These are phyloP conservation scores for Prunella strophiata DNA, from an alignment of 2,797 vertebrate species.

Conservation along the genomic window DNA sequence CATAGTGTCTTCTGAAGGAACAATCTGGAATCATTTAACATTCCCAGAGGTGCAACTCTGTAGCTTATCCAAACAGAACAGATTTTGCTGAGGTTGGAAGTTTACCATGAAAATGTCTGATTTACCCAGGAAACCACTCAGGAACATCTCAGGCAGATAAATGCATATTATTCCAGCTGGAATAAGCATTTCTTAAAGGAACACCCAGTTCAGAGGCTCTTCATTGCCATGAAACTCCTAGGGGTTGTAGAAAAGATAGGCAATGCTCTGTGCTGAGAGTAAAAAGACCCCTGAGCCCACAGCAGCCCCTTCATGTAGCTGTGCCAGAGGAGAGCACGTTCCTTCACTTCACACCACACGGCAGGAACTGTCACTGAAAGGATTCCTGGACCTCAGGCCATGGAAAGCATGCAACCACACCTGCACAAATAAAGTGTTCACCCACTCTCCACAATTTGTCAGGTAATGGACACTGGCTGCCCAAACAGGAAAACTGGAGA, in stretches of 20 bases:
- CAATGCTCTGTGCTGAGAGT: neutral
- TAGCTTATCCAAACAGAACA: constrained; percentile 8
- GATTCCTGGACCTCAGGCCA: neutral
- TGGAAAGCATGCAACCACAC: neutral
- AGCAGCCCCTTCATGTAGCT: neutral
- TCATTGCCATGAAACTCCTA: neutral
- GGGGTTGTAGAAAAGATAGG: neutral
- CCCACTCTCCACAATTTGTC: neutral
- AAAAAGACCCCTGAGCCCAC: neutral
- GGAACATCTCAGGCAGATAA: constrained; percentile 27
- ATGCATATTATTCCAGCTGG: constrained; percentile 8
- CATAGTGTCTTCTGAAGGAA: neutral
- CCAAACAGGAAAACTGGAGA: neutral
- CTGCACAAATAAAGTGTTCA: neutral
- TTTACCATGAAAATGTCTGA: neutral
- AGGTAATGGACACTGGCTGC: neutral
- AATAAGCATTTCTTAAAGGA: constrained; percentile 21
- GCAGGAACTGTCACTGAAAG: neutral
- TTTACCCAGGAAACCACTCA: constrained; percentile 12
- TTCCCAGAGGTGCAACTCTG: constrained; percentile 21
- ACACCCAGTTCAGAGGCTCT: neutral
- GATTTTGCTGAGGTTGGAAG: constrained; percentile 43
- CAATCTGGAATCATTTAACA: constrained; percentile 28
- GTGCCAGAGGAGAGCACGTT: neutral
- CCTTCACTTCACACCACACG: fast-evolving